Conservation (phyloP, 2,888 invertebrate species). For the Choristoneura rosaceana region DNA sequence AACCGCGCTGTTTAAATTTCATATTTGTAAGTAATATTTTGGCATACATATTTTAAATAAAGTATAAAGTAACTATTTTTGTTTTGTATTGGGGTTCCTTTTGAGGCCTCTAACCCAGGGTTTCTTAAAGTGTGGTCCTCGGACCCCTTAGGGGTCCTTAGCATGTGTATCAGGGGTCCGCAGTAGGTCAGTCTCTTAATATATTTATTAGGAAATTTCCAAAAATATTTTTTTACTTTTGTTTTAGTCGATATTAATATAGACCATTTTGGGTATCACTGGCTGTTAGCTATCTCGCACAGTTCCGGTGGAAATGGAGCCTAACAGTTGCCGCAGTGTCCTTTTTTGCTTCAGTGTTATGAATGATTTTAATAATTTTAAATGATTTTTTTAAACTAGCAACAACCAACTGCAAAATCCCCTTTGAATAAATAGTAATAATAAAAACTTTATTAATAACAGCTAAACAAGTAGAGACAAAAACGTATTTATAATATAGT, state of each 20-base stretch:
- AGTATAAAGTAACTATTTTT: slow-evolving; percentile 54
- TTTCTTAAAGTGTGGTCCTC: too few relatives aligned
- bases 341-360: not conserved
- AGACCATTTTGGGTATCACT: too few relatives aligned
- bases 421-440: slow-evolving; percentile 51
- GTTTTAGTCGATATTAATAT: too few relatives aligned
- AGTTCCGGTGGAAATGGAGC: too few relatives aligned
- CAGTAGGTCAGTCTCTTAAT: too few relatives aligned
- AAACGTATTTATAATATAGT: slow-evolving; percentile 73
- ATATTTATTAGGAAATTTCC: too few relatives aligned
- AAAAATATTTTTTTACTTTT: too few relatives aligned
- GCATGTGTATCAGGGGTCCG: too few relatives aligned
- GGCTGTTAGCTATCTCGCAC: too few relatives aligned
- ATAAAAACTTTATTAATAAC: slow-evolving; percentile 67
- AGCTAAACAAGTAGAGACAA: slow-evolving; percentile 61
- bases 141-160: too few relatives aligned
- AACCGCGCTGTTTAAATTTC: slow-evolving; percentile 54
- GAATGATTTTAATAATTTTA: not conserved
- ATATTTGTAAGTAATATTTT: slow-evolving; percentile 68
- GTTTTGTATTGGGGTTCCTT: slow-evolving; percentile 41
- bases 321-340: too few relatives aligned
- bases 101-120: not conserved
- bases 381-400: not conserved
- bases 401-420: not conserved
- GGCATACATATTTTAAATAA: slow-evolving; percentile 78